Base-by-base conservation (phyloP, 2,113 vertebrate genomes). In the Callorhinus ursinus region DNA sequence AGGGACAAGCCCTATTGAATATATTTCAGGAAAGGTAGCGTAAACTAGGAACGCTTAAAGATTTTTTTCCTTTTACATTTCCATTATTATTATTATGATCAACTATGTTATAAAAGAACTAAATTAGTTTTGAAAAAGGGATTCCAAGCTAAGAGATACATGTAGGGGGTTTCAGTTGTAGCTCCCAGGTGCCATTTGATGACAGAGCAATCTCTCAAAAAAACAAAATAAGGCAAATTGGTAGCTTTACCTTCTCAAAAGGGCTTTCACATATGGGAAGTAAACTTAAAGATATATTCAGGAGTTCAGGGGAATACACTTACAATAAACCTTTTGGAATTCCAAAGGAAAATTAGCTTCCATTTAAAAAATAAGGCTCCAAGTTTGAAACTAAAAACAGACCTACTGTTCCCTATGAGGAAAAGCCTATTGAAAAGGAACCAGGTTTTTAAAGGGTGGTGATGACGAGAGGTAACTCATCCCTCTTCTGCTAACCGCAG, bases 381-480 rank as follows among this genome's bases (percentile, higher is more conserved):
- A 81, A 76, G 22, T 93, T 93, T 96, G 91, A 93, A 97, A 94
- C 90, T 83, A 95, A 92, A 59, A 91, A 39, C 31, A 89, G 55
- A 74, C 42, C 69, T 15, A 19, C n/a, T 16, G 22, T 63, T 93
- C 82, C n/a, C 59, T 74, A 21, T 33, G 86, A 92, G 53, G 39
- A 72, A 90, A 95, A 88, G 16, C 22, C 36, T 42, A 36, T 18
- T 89, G 92, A 57, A 76, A 93, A 77, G 21, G 69, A 85, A 86
- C 22, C 12, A 22, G 79, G 39, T 31, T 95, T 97, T 84, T 83
- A 42, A n/a, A 83, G 55, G 65, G n/a, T 26, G 65, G 81, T 18
- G 80, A 49, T 57, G 53, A 39, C n/a, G 59, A 90, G 39, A 0
- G 8, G 46, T 31, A 46, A n/a, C 53, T 57, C 42, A 39, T 2